A percentile compares a stretch with the other conserved stretches of the same genome.
phyloP scores from a whole-genome alignment of 2,888 invertebrate genomes.

The Leucozona laternaria region DNA sequence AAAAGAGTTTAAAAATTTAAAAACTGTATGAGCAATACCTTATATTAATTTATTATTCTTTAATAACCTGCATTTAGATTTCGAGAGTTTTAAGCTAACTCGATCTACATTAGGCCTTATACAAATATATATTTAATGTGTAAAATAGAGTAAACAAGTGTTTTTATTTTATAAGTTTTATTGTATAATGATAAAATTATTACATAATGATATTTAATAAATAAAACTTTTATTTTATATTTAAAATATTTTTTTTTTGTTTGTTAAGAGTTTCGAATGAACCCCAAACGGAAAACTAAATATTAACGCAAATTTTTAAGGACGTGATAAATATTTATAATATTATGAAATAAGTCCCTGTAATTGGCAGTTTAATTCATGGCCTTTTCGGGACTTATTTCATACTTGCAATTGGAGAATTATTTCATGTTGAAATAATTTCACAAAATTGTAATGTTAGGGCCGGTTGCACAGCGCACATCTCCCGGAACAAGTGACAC shows the following conservation, averaged over 20 bases:
- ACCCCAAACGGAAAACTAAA: too few species aligned
- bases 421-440: too few species aligned
- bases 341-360: too few species aligned
- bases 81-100: slow-evolving; percentile 31
- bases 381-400: too few species aligned
- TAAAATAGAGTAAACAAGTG: slow-evolving; percentile 50
- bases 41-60: slow-evolving; percentile 9
- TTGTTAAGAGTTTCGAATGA: not conserved
- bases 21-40: slow-evolving; percentile 4
- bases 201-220: slow-evolving; percentile 41
- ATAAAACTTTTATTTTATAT: slow-evolving; percentile 59
- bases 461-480: too few species aligned
- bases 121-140: slow-evolving; percentile 19
- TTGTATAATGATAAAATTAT: slow-evolving; percentile 31
- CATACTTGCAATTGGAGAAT: too few species aligned
- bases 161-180: slow-evolving; percentile 60
- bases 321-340: too few species aligned
- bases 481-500: too few species aligned
- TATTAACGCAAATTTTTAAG: too few species aligned
- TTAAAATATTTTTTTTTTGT: slow-evolving; percentile 25
- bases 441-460: too few species aligned
- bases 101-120: slow-evolving; percentile 28
- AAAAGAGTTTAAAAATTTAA: not conserved
- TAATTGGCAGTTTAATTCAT: too few species aligned
- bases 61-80: slow-evolving; percentile 48